A percentile compares a stretch with the other conserved stretches of the same genome.
phyloP scores from a whole-genome alignment of 1,140 invertebrate species.

The Saccostrea echinata region DNA sequence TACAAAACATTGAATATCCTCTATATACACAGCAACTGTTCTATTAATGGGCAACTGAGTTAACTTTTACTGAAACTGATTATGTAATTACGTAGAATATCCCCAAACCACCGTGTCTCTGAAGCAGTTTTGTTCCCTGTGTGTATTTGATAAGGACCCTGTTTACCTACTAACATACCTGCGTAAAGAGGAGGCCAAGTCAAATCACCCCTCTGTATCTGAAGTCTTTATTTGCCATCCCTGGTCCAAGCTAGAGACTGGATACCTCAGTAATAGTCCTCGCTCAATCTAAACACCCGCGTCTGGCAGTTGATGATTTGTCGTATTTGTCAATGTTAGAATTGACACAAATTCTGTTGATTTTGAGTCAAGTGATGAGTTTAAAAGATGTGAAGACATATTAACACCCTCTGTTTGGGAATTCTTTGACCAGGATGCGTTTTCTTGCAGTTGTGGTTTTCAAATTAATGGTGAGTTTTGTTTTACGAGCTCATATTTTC shows the following conservation, averaged over 20 bases:
- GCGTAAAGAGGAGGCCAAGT: not conserved
- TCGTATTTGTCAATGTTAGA: not conserved
- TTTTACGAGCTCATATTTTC: not conserved
- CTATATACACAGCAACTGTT: no score
- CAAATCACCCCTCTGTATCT: not conserved
- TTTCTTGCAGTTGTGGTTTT: not conserved
- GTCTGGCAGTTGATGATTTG: not conserved
- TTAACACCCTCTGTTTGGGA: not conserved
- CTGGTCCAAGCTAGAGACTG: not conserved
- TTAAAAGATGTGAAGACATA: not conserved
- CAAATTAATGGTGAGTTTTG: not conserved
- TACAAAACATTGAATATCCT: no score
- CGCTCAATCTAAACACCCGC: not conserved
- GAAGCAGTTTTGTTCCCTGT: not conserved
- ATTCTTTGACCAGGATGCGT: not conserved
- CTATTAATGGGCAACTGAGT: not conserved
- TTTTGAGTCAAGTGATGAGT: slow-evolving; percentile 3
- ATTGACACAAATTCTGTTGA: slow-evolving; percentile 12
- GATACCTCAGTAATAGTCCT: not conserved
- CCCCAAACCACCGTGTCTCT: not conserved
- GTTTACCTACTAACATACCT: slow-evolving; percentile 7
- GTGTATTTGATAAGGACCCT: not conserved
- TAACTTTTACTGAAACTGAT: not conserved
- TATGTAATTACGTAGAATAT: not conserved
- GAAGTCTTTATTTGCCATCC: not conserved